phyloP scores from a whole-genome alignment of 30 jellyfish, hydroid and myxozoan genomes.

The Euphysa ruthae region DNA sequence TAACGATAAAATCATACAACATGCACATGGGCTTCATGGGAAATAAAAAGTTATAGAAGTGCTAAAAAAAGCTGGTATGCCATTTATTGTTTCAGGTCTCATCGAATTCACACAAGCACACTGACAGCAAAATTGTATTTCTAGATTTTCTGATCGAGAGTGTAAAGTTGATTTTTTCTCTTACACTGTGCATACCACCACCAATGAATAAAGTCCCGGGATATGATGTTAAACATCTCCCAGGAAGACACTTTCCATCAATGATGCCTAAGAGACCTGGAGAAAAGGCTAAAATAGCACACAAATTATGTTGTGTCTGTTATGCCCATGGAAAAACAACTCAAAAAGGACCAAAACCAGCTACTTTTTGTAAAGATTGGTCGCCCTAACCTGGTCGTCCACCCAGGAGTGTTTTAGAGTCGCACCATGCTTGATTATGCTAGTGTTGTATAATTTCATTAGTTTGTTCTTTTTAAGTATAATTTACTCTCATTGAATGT shows the following conservation, averaged over 20 bases:
- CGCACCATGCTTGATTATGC: too few relatives aligned
- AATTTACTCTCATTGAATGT: too few relatives aligned
- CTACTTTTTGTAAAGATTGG: too few relatives aligned
- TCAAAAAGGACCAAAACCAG: background rate
- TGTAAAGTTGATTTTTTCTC: too few relatives aligned
- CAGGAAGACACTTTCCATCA: constrained; percentile 8
- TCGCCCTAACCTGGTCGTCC: too few relatives aligned
- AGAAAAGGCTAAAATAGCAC: background rate
- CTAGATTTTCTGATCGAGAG: too few relatives aligned
- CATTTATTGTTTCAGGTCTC: background rate
- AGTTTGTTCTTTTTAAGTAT: too few relatives aligned
- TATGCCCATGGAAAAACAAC: background rate
- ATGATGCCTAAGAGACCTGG: background rate
- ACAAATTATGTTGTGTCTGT: background rate
- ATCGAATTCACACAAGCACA: constrained; percentile 8
- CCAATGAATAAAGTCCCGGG: too few relatives aligned
- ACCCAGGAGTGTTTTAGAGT: too few relatives aligned
- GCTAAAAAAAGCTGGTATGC: background rate
- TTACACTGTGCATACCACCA: too few relatives aligned
- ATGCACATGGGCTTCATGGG: background rate
- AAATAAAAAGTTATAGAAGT: constrained; percentile 7
- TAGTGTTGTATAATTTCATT: too few relatives aligned
- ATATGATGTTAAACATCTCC: too few relatives aligned
- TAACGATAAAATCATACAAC: background rate
- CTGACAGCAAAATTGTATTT: background rate